Base-by-base conservation (phyloP, 2,888 invertebrate genomes). In the Druceiella hillmani region DNA sequence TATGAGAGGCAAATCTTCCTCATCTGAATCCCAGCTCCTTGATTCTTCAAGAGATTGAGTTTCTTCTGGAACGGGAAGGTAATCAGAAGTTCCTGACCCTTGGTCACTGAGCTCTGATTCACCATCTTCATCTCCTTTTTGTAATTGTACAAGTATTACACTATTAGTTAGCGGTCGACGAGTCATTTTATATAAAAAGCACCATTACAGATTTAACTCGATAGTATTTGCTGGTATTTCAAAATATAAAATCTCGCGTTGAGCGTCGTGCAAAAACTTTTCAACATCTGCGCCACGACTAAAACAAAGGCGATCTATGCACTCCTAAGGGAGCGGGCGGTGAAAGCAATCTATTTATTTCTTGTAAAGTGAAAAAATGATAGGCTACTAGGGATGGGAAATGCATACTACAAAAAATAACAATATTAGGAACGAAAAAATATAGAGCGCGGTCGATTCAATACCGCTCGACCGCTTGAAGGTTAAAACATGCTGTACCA, bases 211-310 rank as follows among this genome's bases (percentile, higher is more conserved):
- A n/a, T n/a, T n/a, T n/a, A n/a, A n/a, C n/a, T n/a, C n/a, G 22
- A 20, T 20, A 9, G 22, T 20, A 20, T 20, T 7, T 20, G 22
- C n/a, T 9, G 22, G n/a, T 20, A 20, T 20, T 20, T 20, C 6
- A 20, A 20, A 20, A 20, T 7, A 20, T 20, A 20, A 20, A 7
- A 20, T 9, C 6, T 9, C 22, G 6, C 6, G 6, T 20, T 7
- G n/a, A 7, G 6, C 6, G 6, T 9, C 22, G n/a, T n/a, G n/a
- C n/a, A n/a, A n/a, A n/a, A n/a, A n/a, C n/a, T n/a, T n/a, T n/a
- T n/a, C n/a, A n/a, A n/a, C n/a, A n/a, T n/a, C n/a, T 20, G 22
- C 22, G 22, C 22, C 22, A 9, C 22, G 22, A 20, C 22, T 20
- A 20, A 20, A 20, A 20, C 22, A 20, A 20, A 20, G 6, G 22